A percentile compares a stretch with the other conserved stretches of the same genome.
Conservation (phyloP, 2,113 vertebrate species). For the Oenanthe melanoleuca region DNA sequence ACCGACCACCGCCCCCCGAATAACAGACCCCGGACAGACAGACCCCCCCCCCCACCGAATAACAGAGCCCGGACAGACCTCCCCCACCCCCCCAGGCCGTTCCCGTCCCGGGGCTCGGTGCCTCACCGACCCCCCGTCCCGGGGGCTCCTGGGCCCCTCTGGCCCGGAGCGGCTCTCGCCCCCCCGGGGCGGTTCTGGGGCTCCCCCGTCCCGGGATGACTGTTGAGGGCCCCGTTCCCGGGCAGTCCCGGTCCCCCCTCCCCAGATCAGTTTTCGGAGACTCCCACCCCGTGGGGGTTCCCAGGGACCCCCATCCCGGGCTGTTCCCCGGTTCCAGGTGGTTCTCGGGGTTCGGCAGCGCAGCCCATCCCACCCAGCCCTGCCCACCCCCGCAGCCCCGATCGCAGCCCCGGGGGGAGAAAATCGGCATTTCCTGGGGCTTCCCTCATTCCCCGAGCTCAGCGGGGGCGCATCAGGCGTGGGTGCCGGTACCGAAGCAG, state of each 20-base stretch:
- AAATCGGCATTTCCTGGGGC: background rate
- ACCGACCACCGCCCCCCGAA: too few relatives aligned
- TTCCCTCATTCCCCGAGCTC: background rate
- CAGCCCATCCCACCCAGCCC: background rate
- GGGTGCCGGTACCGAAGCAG: background rate
- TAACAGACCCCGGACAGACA: too few relatives aligned
- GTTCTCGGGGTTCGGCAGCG: background rate
- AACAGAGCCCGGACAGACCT: too few relatives aligned
- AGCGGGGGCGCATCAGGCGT: accelerated
- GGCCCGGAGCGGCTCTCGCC: too few relatives aligned
- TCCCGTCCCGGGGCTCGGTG: background rate
- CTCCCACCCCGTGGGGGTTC: accelerated
- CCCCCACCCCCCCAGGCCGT: too few relatives aligned
- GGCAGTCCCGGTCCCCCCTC: too few relatives aligned
- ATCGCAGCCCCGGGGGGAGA: background rate
- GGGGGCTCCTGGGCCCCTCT: too few relatives aligned
- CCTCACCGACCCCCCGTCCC: background rate
- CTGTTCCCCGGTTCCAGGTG: background rate
- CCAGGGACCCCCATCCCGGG: background rate
- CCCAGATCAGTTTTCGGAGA: background rate
- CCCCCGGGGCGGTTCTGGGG: too few relatives aligned
- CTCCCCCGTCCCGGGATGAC: too few relatives aligned
- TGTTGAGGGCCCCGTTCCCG: background rate
- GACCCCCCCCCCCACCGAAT: too few relatives aligned
- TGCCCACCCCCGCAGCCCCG: too few relatives aligned